Evolutionary conservation across 2,797 vertebrate species (phyloP), one percentile per base, ranked within the genome.

Genomic region (Eulemur albifrons): DNA sequence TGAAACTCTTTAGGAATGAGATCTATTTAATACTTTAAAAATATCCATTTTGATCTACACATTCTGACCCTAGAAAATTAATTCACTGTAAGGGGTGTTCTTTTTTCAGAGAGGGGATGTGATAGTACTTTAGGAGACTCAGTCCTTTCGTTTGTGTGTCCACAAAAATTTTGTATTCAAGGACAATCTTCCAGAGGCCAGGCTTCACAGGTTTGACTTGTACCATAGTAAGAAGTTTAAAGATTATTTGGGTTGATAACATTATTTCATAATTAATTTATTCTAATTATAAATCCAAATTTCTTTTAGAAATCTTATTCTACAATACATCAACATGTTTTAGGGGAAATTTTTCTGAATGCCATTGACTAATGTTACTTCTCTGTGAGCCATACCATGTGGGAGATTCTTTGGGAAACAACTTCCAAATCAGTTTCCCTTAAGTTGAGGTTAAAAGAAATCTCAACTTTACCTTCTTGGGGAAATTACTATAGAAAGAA

Each of bases 391-490:
- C 10, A 2, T 52, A 43, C 21, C n/a, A 79, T 82, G 40, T 96
- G 25, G 35, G 27, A 97, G 14, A 52, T 18, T 21, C 25, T 96
- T 69, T 65, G 21, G 40, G 65, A 96, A 90, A 76, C 32, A 97
- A 43, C 9, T 76, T 97, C 45, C 84, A 81, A 88, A 30, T 77
- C 17, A 86, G 50, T 27, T 97, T 20, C 15, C 69, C 32, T 73
- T 77, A 73, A 97, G 54, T 79, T 95, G 93, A 91, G 96, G 69
- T 57, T 80, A 57, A 43, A 32, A 96, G 7, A 25, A 96, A 25
- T 1, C 30, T 48, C 40, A 91, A 73, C 92, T 97, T 97, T 61
- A 97, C 21, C 90, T 97, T 40, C 97, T 93, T 54, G 4, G 1
- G 76, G 35, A 96, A 92, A 90, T 61, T 13, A 52, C 40, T 20